phyloP scores from a whole-genome alignment of 2,797 vertebrate species.

The Columba guinea region DNA sequence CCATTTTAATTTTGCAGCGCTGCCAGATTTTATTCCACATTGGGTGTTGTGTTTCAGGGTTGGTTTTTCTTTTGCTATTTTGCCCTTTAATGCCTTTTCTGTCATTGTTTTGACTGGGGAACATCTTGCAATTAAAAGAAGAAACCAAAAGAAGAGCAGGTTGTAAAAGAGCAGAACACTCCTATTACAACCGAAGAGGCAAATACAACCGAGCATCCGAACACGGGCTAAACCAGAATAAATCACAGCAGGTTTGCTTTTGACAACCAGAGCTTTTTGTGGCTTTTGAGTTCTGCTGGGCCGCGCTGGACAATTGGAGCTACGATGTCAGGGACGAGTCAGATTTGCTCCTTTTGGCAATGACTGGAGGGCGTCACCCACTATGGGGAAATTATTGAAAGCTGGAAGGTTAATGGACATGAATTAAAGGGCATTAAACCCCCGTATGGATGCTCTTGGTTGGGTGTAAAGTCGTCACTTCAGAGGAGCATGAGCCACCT shows the following conservation, averaged over 20 bases:
- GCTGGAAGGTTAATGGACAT: not conserved
- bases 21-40: not conserved
- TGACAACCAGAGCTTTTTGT: too few relatives aligned
- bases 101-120: not conserved
- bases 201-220: not conserved
- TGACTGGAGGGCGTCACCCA: not conserved
- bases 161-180: not conserved
- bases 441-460: not conserved
- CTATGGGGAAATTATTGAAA: not conserved
- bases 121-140: not conserved
- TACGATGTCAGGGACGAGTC: rapidly evolving
- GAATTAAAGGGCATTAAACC: not conserved
- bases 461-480: not conserved
- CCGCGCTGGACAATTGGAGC: not conserved
- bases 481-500: not conserved
- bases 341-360: not conserved
- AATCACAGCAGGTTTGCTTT: rapidly evolving
- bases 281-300: not conserved
- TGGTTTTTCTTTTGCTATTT: not conserved
- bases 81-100: not conserved
- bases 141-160: not conserved
- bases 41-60: not conserved
- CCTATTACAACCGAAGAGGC: not conserved
- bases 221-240: not conserved
- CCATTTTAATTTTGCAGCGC: not conserved